Evolutionary conservation across 2,888 invertebrate species (phyloP).

Genomic region (Alsophila aescularia): DNA sequence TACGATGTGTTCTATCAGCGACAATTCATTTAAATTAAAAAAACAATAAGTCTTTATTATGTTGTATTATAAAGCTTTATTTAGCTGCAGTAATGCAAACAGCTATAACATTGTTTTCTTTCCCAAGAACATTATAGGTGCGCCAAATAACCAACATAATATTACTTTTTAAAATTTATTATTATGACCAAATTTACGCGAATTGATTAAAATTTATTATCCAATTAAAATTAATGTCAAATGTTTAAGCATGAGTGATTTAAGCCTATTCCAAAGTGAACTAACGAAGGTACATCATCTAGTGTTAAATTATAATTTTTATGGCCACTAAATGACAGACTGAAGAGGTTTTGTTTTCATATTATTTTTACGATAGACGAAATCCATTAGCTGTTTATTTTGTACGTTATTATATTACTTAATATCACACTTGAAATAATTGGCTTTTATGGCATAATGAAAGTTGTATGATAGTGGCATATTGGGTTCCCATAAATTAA

Average conservation of each 20-base stretch:
- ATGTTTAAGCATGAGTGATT: conserved; percentile 33
- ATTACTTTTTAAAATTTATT: conserved; percentile 32
- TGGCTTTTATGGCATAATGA: not conserved
- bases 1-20: no score
- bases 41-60: no score
- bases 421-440: not conserved
- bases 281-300: conserved; percentile 26
- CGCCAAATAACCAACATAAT: not conserved
- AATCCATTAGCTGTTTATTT: conserved; percentile 27
- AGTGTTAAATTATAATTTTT: conserved; percentile 37
- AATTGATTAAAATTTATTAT: conserved; percentile 45
- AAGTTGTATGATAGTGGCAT: not conserved
- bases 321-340: conserved; percentile 26
- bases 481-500: no score
- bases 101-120: not conserved
- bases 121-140: not conserved
- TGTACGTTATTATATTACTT: no score
- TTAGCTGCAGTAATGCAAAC: no score
- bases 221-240: conserved; percentile 41
- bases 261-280: conserved; percentile 25
- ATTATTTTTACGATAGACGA: conserved; percentile 13
- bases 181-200: conserved; percentile 28
- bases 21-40: no score
- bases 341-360: conserved; percentile 17
- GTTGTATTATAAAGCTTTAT: no score